Evolutionary conservation across 1,140 invertebrate genomes (phyloP), one percentile per base, ranked within the genome.

Genomic region (Drosophila littoralis): DNA sequence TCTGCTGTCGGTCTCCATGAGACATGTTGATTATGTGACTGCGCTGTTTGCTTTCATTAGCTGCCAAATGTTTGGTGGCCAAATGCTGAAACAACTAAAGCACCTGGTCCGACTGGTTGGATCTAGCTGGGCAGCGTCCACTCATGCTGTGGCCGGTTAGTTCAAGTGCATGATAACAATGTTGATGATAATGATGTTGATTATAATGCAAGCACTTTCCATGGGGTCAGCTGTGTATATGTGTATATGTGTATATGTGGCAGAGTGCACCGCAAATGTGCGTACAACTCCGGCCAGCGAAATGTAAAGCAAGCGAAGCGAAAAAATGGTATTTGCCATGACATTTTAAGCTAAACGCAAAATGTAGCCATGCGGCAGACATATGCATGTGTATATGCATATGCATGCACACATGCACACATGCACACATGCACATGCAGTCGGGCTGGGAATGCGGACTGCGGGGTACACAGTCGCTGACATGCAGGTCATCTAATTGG

Each of bases 401-500:
- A 35, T 42, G 40, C 36, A 33, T 45, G 45, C 40, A 32, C 12
- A 33, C 12, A 36, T 12, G 43, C 59, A 60, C 50, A 40, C 28
- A 52, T 48, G 12, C 45, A 38, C 36, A 0, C 36, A 40, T 5
- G 4, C 45, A 17, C 22, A 28, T 28, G 22, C 5, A 28, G 22
- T 28, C 22, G 22, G 22, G 54, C 7, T 10, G 12, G 33, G 40
- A n/a, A 15, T 9, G 13, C 3, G 13, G 28, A n/a, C 22, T 38
- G 54, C 55, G 42, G 36, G 50, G 59, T 15, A 55, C 8, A 17
- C 9, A 13, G 58, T 46, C 54, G 67, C 59, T 71, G 73, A 75
- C 65, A 75, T 75, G 67, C 73, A 75, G 82, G 67, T 82, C 82
- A 86, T 78, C 83, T 86, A 86, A 86, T 86, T 86, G 82, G 82